Evolutionary conservation across 2,888 invertebrate species (phyloP).

Genomic region (Emmelina monodactyla): DNA sequence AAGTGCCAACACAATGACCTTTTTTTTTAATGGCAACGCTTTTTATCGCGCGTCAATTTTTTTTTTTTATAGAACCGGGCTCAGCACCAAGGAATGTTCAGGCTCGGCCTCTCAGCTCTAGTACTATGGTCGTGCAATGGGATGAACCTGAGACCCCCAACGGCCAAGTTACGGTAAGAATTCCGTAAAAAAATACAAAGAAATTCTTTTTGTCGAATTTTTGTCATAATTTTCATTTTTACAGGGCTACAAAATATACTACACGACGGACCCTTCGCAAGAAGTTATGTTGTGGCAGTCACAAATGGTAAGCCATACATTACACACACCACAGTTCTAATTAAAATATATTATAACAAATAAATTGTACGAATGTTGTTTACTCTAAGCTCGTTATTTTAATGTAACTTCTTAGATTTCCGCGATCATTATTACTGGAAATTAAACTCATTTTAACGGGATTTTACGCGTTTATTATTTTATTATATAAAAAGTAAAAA

Average conservation of each 20-base stretch:
- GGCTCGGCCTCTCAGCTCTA: conserved; percentile 92
- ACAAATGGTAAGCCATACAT: conserved; percentile 77
- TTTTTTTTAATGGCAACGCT: no score
- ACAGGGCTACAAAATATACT: conserved; percentile 97
- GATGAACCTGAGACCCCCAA: conserved; percentile 97
- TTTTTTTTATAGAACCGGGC: conserved; percentile 86
- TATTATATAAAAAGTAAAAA: no score
- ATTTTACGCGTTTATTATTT: no score
- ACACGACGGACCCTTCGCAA: conserved; percentile 88
- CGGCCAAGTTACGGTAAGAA: conserved; percentile 90
- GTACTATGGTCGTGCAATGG: conserved; percentile 98
- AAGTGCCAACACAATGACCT: no score
- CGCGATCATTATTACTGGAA: no score
- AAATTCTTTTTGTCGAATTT: conserved; percentile 16
- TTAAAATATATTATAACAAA: no score
- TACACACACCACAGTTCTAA: no score
- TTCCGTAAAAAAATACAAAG: conserved; percentile 1
- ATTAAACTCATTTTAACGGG: no score
- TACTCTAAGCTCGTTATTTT: no score
- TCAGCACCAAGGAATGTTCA: conserved; percentile 94
- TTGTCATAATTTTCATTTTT: conserved; percentile 25
- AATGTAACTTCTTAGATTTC: no score
- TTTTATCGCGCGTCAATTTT: no score
- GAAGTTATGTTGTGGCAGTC: conserved; percentile 91
- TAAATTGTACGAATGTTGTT: no score